These are phyloP conservation scores for Vicugna pacos DNA, from an alignment of 2,113 vertebrate genomes.

Conservation along the genomic window DNA sequence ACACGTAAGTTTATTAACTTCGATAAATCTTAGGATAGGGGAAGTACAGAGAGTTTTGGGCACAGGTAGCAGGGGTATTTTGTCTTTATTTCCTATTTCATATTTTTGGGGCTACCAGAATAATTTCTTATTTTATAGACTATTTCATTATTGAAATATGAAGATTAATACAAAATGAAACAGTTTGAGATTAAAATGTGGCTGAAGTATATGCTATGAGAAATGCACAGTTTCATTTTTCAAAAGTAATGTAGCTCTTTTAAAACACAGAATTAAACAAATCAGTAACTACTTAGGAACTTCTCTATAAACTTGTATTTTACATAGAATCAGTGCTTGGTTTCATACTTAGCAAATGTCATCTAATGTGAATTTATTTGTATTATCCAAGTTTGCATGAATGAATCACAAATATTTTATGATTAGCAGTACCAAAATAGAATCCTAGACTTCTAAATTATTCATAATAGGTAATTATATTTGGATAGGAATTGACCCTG, in stretches of 20 bases:
- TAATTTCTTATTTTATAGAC: conserved; percentile 40
- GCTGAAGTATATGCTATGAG: not conserved
- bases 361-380: conserved; percentile 85
- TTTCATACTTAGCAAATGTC: conserved; percentile 77
- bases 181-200: conserved; percentile 23
- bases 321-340: conserved; percentile 81
- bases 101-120: conserved; percentile 11
- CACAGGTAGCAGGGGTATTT: not conserved
- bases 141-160: conserved; percentile 40
- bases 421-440: conserved; percentile 85
- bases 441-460: conserved; percentile 80
- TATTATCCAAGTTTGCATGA: conserved; percentile 84
- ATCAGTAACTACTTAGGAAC: conserved; percentile 39
- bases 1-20: conserved; percentile 20
- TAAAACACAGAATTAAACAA: conserved; percentile 1
- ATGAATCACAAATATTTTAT: conserved; percentile 87
- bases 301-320: conserved; percentile 79
- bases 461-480: conserved; percentile 85
- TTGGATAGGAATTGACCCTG: conserved; percentile 78
- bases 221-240: conserved; percentile 26
- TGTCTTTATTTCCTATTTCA: conserved; percentile 39
- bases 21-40: not conserved
- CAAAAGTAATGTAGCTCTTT: conserved; percentile 17
- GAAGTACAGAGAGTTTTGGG: not conserved
- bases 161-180: conserved; percentile 25